phyloP scores from a whole-genome alignment of 2,797 vertebrate genomes.

The Eurystomus glaucurus region DNA sequence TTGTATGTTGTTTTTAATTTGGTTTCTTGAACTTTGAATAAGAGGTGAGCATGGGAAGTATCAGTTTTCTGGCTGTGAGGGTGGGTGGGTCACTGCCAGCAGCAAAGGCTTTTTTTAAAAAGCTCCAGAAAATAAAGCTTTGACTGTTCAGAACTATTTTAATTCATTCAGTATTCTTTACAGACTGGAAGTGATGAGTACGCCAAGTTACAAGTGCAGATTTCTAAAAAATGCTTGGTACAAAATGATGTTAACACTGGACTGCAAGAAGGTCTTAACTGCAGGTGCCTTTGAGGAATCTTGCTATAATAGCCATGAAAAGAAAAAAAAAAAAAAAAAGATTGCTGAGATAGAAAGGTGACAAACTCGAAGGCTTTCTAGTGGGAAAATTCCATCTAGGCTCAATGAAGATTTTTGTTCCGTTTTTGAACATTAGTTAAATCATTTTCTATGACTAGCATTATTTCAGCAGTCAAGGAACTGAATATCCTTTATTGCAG shows the following conservation, averaged over 20 bases:
- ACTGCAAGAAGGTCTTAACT: background rate
- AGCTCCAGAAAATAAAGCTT: conserved; percentile 48
- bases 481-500: background rate
- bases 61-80: conserved; percentile 32
- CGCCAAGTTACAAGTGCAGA: background rate
- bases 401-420: background rate
- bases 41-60: background rate
- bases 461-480: conserved; percentile 20
- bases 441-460: background rate
- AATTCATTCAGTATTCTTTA: conserved; percentile 40
- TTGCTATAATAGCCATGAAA: background rate
- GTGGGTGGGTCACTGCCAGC: background rate
- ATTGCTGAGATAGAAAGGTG: background rate
- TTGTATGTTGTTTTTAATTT: background rate
- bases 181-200: conserved; percentile 18
- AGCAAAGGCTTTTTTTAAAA: background rate
- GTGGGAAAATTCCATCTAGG: background rate
- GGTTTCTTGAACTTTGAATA: background rate
- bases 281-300: background rate
- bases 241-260: background rate
- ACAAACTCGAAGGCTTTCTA: background rate
- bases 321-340: background rate
- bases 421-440: background rate
- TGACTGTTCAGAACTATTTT: conserved; percentile 51
- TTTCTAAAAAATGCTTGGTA: conserved; percentile 33